A percentile compares a stretch with the other conserved stretches of the same genome.
Conservation (phyloP, 2,797 vertebrate genomes). For the Sylvilagus floridanus region DNA sequence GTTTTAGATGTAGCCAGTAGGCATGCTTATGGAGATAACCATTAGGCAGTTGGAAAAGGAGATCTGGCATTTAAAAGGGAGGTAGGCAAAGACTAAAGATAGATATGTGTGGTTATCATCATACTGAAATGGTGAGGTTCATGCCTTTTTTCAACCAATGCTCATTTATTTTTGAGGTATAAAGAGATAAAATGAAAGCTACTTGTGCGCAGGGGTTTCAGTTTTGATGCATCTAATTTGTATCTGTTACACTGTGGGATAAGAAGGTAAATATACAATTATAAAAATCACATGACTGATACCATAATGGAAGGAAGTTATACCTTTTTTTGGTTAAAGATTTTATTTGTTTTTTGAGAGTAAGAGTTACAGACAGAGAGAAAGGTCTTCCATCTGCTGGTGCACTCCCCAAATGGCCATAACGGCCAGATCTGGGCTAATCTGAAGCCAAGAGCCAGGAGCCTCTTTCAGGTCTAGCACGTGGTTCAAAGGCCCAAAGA, state of each 20-base stretch:
- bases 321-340: background rate
- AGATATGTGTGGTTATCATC: background rate
- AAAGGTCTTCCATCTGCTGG: no score
- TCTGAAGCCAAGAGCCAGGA: no score
- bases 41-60: constrained; percentile 4
- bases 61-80: background rate
- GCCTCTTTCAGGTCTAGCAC: no score
- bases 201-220: constrained; percentile 3
- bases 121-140: background rate
- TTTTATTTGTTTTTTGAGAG: no score
- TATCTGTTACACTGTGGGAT: background rate
- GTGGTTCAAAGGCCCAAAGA: no score
- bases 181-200: background rate
- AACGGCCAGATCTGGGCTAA: no score
- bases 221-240: background rate
- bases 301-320: background rate
- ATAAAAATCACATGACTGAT: background rate
- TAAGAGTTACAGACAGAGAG: no score
- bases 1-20: background rate
- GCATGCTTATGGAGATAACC: background rate
- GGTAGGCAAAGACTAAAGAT: background rate
- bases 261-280: background rate
- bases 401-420: no score
- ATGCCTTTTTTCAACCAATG: background rate
- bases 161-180: background rate